phyloP scores from a whole-genome alignment of 2,113 vertebrate genomes.

The Corythaeola cristata region DNA sequence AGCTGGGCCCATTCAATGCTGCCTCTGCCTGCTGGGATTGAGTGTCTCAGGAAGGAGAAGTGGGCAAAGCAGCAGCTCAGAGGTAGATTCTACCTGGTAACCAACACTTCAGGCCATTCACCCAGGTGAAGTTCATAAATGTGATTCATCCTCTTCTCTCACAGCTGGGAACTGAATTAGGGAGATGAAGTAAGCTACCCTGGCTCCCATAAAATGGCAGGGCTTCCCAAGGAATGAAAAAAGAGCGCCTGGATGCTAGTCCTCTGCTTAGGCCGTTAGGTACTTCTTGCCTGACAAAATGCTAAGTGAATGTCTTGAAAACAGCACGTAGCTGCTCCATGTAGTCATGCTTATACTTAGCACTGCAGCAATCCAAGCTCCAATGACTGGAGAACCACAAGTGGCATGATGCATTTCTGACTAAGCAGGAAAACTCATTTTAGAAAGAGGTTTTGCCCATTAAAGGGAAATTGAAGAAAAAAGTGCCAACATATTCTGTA shows the following conservation, averaged over 20 bases:
- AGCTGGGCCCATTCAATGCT: neutral
- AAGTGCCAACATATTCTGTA: neutral
- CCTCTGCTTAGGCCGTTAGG: neutral
- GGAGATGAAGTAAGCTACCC: neutral
- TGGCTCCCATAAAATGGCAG: neutral
- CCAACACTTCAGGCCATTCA: neutral
- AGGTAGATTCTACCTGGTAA: neutral
- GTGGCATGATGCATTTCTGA: slow-evolving; percentile 47
- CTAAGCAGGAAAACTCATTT: slow-evolving; percentile 52
- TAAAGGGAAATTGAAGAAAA: slow-evolving; percentile 29
- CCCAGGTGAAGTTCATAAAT: neutral
- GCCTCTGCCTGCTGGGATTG: neutral
- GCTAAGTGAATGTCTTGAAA: neutral
- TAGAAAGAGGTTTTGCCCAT: slow-evolving; percentile 34
- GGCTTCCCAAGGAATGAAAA: neutral
- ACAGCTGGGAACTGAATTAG: neutral
- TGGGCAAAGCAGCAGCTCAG: neutral
- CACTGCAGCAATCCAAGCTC: slow-evolving; percentile 34
- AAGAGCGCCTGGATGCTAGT: neutral
- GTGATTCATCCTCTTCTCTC: neutral
- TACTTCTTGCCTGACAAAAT: slow-evolving; percentile 19
- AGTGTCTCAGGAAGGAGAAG: neutral
- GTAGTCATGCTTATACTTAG: slow-evolving; percentile 48
- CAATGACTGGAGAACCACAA: slow-evolving; percentile 30
- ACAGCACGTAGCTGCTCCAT: slow-evolving; percentile 1